A percentile compares a stretch with the other conserved stretches of the same genome.
These are phyloP conservation scores for Physeter macrocephalus DNA, from an alignment of 2,113 vertebrate genomes.

Conservation along the genomic window DNA sequence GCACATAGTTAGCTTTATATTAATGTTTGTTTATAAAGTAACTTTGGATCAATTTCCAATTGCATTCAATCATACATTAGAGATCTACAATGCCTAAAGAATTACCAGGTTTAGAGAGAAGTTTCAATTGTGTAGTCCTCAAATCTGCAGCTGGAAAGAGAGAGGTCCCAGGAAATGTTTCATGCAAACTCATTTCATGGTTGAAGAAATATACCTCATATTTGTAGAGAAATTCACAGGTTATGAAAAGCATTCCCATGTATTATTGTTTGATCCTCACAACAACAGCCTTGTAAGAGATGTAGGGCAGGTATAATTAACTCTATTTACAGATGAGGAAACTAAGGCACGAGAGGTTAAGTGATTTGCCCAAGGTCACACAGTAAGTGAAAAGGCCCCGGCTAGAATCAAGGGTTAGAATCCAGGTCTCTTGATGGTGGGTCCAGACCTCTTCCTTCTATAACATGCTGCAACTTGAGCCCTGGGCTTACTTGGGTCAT, in stretches of 20 bases:
- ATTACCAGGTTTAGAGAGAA: neutral
- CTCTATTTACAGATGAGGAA: neutral
- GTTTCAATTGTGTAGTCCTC: neutral
- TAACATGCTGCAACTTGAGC: neutral
- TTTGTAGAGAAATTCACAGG: conserved; percentile 5
- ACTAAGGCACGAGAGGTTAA: neutral
- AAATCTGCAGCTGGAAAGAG: conserved; percentile 14
- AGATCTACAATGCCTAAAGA: conserved; percentile 5
- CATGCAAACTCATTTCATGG: neutral
- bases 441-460: neutral
- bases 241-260: conserved; percentile 22
- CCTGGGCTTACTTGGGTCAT: neutral
- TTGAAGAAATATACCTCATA: neutral
- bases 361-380: conserved; percentile 26
- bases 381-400: neutral
- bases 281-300: neutral
- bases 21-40: neutral
- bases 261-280: neutral
- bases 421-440: neutral
- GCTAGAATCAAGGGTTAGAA: neutral
- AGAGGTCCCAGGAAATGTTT: neutral
- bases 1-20: neutral
- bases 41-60: neutral
- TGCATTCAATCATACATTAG: neutral
- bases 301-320: conserved; percentile 8